phyloP scores from a whole-genome alignment of 2,888 invertebrate species.

The Cheilosia vulpina region DNA sequence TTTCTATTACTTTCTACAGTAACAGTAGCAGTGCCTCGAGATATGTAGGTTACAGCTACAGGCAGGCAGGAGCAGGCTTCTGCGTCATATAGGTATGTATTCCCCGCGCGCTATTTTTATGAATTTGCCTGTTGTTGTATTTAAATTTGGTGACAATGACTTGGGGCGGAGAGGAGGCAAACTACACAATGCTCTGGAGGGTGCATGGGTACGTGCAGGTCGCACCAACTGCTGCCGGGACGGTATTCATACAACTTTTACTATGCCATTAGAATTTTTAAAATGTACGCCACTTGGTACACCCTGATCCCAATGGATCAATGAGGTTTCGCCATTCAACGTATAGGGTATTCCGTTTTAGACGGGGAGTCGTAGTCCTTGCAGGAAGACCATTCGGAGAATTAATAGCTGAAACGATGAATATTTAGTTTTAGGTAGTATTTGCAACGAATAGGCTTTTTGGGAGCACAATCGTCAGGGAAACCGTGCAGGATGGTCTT shows the following conservation, averaged over 20 bases:
- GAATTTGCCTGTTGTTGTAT: constrained; percentile 57
- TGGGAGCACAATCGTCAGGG: background rate
- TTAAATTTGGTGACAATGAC: constrained; percentile 62
- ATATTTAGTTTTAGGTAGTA: constrained; percentile 49
- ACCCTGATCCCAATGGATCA: constrained; percentile 60
- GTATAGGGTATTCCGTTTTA: constrained; percentile 17
- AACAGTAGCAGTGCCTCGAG: constrained; percentile 43
- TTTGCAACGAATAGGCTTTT: constrained; percentile 20
- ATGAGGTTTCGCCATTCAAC: constrained; percentile 22
- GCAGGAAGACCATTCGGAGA: constrained; percentile 29
- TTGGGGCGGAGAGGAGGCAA: background rate
- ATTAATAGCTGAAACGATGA: constrained; percentile 62
- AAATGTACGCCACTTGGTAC: constrained; percentile 53
- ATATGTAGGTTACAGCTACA: constrained; percentile 6
- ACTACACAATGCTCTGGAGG: constrained; percentile 37
- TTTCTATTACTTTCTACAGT: constrained; percentile 68
- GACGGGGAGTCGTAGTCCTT: constrained; percentile 30
- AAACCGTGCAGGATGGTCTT: background rate
- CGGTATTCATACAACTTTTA: constrained; percentile 56
- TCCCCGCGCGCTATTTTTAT: constrained; percentile 65
- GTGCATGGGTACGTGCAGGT: constrained; percentile 23
- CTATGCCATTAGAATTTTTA: constrained; percentile 63
- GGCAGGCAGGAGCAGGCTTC: background rate
- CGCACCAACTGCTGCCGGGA: constrained; percentile 32
- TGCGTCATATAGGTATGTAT: constrained; percentile 7